phyloP scores from a whole-genome alignment of 2,113 vertebrate genomes.

The Malurus cyaneus region DNA sequence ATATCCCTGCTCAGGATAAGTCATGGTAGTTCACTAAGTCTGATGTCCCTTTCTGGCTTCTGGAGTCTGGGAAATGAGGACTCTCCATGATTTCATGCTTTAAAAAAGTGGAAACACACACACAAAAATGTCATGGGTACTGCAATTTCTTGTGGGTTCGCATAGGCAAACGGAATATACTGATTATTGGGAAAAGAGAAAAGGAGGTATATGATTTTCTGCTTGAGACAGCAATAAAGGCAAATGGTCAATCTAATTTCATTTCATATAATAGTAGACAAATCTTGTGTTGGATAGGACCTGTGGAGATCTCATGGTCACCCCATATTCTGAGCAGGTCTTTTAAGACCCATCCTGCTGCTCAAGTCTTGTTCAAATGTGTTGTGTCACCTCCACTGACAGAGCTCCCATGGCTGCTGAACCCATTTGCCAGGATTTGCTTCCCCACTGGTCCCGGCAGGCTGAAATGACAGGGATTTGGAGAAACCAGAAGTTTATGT shows the following conservation, averaged over 20 bases:
- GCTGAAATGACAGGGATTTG: background rate
- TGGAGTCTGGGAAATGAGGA: background rate
- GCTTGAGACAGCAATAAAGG: background rate
- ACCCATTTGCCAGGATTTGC: background rate
- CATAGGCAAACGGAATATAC: background rate
- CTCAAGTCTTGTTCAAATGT: background rate
- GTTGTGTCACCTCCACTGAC: background rate
- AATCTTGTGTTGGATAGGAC: background rate
- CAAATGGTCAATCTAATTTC: background rate
- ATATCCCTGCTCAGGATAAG: background rate
- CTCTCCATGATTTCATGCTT: background rate
- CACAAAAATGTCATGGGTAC: background rate
- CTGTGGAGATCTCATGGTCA: background rate
- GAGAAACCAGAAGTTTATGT: background rate
- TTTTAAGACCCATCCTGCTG: background rate
- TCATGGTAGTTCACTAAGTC: background rate
- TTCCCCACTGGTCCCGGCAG: background rate
- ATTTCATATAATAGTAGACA: background rate
- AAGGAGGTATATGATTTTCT: background rate
- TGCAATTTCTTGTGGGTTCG: accelerated
- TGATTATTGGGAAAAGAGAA: background rate
- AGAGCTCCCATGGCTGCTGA: background rate
- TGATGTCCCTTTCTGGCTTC: background rate
- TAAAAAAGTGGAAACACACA: background rate
- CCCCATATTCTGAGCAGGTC: background rate